A percentile compares a stretch with the other conserved stretches of the same genome.
Evolutionary conservation across 2,113 vertebrate genomes (phyloP).

Genomic region (cat (Felis catus)): F.catus_Fca126_mat1.0 CM031415.1:162504501-162505000

Average conservation of each 20-base stretch:
- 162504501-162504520: conserved; percentile 11
- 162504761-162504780: neutral
- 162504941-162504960: neutral
- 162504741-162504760: neutral
- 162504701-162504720: neutral
- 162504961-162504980: neutral
- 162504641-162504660: neutral
- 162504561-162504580: neutral
- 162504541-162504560: neutral
- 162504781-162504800: neutral
- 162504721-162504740: conserved; percentile 11
- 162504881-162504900: neutral
- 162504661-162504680: neutral
- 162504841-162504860: neutral
- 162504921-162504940: neutral
- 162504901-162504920: neutral
- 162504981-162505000: neutral
- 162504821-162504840: neutral
- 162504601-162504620: neutral
- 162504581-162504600: neutral
- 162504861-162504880: conserved; percentile 3
- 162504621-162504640: neutral
- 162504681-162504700: neutral
- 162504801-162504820: neutral
- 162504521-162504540: neutral